phyloP scores from a whole-genome alignment of 2,888 invertebrate genomes.

The Drosophila hamatofila region DNA sequence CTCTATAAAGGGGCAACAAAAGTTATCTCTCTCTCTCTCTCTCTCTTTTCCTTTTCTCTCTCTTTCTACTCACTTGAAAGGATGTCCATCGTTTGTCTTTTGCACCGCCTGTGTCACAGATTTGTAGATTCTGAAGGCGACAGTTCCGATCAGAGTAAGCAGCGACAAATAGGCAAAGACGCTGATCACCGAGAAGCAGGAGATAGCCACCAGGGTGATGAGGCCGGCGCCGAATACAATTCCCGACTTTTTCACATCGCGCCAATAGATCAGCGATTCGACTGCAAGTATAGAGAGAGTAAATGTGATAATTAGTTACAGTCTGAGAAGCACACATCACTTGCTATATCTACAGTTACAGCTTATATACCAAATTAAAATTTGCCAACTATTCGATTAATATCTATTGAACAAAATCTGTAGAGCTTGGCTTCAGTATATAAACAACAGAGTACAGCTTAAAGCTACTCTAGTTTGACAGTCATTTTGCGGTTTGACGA shows the following conservation, averaged over 20 bases:
- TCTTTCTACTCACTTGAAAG: conserved; percentile 93
- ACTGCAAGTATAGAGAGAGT: conserved; percentile 87
- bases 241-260: conserved; percentile 97
- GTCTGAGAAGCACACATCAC: neutral
- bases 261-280: conserved; percentile 99
- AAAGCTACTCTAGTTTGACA: neutral
- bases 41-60: neutral
- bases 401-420: neutral
- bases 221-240: conserved; percentile 96
- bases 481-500: neutral
- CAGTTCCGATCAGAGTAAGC: conserved; percentile 93
- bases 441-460: too few relatives aligned
- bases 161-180: conserved; percentile 97
- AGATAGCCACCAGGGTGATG: conserved; percentile 95
- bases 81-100: conserved; percentile 98
- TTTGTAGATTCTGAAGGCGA: conserved; percentile 98
- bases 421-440: neutral
- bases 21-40: neutral
- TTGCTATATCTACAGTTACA: neutral
- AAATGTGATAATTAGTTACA: neutral
- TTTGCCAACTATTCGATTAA: neutral
- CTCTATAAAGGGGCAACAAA: conserved; percentile 85
- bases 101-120: conserved; percentile 97
- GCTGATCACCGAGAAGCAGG: conserved; percentile 97
- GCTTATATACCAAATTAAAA: neutral